Conservation (phyloP, 2,797 vertebrate genomes). For the Oryzias dopingdopingensis region DNA sequence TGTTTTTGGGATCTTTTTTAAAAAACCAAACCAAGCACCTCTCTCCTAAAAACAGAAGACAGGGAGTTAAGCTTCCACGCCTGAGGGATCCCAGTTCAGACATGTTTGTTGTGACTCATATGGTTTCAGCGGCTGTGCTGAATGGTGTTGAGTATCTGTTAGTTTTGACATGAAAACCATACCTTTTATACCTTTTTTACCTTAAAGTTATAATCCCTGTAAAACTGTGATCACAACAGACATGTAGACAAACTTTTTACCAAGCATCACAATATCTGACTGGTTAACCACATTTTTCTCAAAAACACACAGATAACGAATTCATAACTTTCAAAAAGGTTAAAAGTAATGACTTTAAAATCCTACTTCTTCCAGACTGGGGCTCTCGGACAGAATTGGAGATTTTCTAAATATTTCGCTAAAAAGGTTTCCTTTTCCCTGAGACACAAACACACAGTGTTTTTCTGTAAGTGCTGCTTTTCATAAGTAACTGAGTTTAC, state of each 20-base stretch:
- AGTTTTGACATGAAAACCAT: slow-evolving; percentile 10
- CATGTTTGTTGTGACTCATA: slow-evolving; percentile 21
- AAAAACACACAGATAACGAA: not conserved
- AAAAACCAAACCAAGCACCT: slow-evolving; percentile 53
- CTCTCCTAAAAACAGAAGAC: slow-evolving; percentile 41
- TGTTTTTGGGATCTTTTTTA: slow-evolving; percentile 53
- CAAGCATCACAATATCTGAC: not conserved
- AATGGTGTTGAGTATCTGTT: not conserved
- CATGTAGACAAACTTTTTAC: too few species aligned
- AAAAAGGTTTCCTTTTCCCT: slow-evolving; percentile 51
- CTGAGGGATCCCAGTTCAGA: not conserved
- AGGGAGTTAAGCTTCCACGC: not conserved
- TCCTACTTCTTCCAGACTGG: slow-evolving; percentile 32
- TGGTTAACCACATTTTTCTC: not conserved
- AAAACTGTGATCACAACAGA: not conserved
- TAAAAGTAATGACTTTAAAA: not conserved
- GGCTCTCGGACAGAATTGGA: slow-evolving; percentile 36
- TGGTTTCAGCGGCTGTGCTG: not conserved
- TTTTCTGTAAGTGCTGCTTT: not conserved
- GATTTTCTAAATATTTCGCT: slow-evolving; percentile 56
- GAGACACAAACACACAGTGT: not conserved
- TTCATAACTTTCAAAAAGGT: not conserved
- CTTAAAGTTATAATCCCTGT: slow-evolving; percentile 20
- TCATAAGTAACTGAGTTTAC: not conserved
- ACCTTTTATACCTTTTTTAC: slow-evolving; percentile 18